These are phyloP conservation scores for Danaus melanippus DNA, from an alignment of 1,140 invertebrate genomes.

Conservation along the genomic window DNA sequence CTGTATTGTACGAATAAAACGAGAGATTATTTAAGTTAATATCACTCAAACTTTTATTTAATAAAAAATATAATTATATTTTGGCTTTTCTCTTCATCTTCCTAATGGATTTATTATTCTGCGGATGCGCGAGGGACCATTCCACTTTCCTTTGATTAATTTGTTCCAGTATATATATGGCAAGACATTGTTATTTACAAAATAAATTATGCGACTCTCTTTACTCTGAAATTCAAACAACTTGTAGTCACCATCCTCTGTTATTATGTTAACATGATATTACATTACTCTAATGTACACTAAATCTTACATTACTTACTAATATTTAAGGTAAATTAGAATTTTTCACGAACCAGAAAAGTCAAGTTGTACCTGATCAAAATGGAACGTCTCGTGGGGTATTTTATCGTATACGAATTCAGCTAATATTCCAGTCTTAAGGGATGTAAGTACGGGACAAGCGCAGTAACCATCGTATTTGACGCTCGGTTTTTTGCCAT, in stretches of 20 bases:
- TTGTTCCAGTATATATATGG: slow-evolving; percentile 92
- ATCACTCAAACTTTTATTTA: background rate
- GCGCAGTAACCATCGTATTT: slow-evolving; percentile 95
- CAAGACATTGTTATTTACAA: slow-evolving; percentile 88
- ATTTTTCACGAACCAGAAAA: no score
- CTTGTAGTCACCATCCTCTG: no score
- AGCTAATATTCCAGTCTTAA: slow-evolving; percentile 86
- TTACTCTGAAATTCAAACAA: slow-evolving; percentile 77
- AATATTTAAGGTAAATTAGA: no score
- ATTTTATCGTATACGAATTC: slow-evolving; percentile 94
- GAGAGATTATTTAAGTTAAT: no score
- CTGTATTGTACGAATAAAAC: no score
- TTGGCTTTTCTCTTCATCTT: slow-evolving; percentile 21
- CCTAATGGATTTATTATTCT: slow-evolving; percentile 71
- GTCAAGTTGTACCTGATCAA: slow-evolving; percentile 73
- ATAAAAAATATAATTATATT: slow-evolving; percentile 24
- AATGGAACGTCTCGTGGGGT: slow-evolving; percentile 93
- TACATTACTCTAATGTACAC: no score
- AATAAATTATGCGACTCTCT: slow-evolving; percentile 83
- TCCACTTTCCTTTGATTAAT: slow-evolving; percentile 90
- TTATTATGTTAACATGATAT: no score
- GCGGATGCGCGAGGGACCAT: slow-evolving; percentile 82
- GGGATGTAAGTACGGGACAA: slow-evolving; percentile 92
- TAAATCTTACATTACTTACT: no score
- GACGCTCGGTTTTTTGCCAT: slow-evolving; percentile 68